Conservation (phyloP, 1,140 invertebrate genomes). For the Tachypleus tridentatus region DNA sequence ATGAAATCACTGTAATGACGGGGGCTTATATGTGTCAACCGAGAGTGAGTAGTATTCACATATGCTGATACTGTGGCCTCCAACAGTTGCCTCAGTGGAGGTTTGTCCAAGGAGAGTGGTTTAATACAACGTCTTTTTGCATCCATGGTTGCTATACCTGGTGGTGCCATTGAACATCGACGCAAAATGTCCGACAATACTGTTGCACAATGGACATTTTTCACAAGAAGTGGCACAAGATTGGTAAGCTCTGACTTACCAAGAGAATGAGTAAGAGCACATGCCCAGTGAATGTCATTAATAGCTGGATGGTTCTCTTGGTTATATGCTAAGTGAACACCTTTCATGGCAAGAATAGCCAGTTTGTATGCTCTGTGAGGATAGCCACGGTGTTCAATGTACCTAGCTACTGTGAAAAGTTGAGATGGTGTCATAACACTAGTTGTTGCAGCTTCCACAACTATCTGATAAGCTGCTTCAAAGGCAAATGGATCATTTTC, state of each 20-base stretch:
- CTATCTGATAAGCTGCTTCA: conserved; percentile 71
- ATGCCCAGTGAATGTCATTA: conserved; percentile 78
- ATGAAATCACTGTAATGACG: conserved; percentile 70
- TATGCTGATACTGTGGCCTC: conserved; percentile 67
- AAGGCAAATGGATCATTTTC: conserved; percentile 68
- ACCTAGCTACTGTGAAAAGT: conserved; percentile 67
- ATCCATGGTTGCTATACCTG: conserved; percentile 41
- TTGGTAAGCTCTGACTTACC: conserved; percentile 60
- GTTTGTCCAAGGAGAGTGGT: conserved; percentile 51
- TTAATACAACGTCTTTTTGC: conserved; percentile 42
- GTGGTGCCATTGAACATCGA: conserved; percentile 57
- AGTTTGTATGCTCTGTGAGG: conserved; percentile 65
- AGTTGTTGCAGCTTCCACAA: conserved; percentile 57
- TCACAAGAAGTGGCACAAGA: conserved; percentile 64
- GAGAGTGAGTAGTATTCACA: conserved; percentile 69
- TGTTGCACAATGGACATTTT: conserved; percentile 74
- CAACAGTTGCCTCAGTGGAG: conserved; percentile 58
- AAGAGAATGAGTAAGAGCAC: conserved; percentile 62
- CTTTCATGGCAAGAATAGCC: conserved; percentile 70
- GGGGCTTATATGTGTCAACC: conserved; percentile 71
- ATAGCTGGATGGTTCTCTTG: conserved; percentile 76
- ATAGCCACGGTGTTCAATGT: conserved; percentile 73
- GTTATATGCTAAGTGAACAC: conserved; percentile 69
- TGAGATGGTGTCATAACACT: conserved; percentile 67
- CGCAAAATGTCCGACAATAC: conserved; percentile 71